Base-by-base conservation (phyloP, 2,888 invertebrate genomes). In the Dascillus cervinus region DNA sequence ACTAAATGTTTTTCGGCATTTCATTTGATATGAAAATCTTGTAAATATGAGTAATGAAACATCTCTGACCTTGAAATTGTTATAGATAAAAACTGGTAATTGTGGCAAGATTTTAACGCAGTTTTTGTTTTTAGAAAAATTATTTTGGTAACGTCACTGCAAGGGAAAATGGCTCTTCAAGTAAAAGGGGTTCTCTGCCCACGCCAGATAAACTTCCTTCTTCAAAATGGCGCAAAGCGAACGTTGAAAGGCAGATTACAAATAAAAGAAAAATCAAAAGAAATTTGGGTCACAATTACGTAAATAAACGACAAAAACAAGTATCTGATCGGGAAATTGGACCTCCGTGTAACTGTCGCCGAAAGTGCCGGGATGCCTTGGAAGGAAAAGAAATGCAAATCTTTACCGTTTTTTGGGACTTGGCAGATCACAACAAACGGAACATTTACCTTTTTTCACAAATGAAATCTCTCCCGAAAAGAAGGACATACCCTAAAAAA, bases 351-450 rank as follows among this genome's bases (percentile, higher is more conserved):
- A 26, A 26, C 6, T 39, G 39, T 23, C 34, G 26, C 10, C 25
- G 26, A 8, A 35, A 35, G 26, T 38, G 34, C 11, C 30, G 28
- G n/a, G 31, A 26, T 14, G 11, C 17, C n/a, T 13, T 38, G 9
- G 11, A 30, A 15, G 38, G 38, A 1, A 14, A 9, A 9, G 34
- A 33, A 37, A 27, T 15, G 19, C 8, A 23, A 21, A 21, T 40
- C 13, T 37, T 40, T 23, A 8, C 34, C 24, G 26, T 31, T 11
- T 38, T 38, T 30, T 41, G 32, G 34, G 24, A 41, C 30, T 15
- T 35, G 12, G 26, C 11, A 13, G 19, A 22, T 12, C 38, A 26
- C 10, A 20, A 38, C 15, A 37, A 11, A 9, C 41, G 38, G 15
- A 41, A 41, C 29, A 11, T 26, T 10, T 38, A 34, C 22, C 15